phyloP scores from a whole-genome alignment of 2,797 vertebrate genomes.

The Cossypha polioptera region DNA sequence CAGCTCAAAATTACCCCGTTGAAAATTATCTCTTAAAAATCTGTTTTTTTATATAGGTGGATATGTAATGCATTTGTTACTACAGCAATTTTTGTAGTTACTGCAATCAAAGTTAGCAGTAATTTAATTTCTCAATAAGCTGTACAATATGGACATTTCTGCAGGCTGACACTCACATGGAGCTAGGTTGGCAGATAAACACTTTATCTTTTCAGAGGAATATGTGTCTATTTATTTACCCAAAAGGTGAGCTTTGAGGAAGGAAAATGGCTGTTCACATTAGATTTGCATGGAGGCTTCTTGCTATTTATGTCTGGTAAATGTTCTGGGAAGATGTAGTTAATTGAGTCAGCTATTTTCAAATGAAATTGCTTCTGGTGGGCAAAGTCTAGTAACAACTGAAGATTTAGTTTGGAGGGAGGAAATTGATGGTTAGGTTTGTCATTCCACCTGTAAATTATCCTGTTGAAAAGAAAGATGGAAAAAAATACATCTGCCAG shows the following conservation, averaged over 20 bases:
- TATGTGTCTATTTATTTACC: neutral
- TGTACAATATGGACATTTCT: neutral
- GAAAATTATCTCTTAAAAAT: constrained; percentile 53
- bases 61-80: neutral
- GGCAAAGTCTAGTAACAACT: neutral
- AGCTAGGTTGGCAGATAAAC: neutral
- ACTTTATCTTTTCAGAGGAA: neutral
- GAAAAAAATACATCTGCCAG: neutral
- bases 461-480: neutral
- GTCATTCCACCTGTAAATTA: neutral
- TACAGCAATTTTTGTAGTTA: constrained; percentile 21
- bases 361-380: neutral
- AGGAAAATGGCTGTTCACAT: neutral
- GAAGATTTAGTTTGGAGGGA: neutral
- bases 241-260: neutral
- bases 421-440: neutral
- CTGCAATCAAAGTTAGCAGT: constrained; percentile 15
- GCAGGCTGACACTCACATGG: neutral
- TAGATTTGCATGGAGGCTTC: neutral
- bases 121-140: constrained; percentile 54
- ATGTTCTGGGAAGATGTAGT: neutral
- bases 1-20: constrained; percentile 46
- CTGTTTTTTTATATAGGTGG: neutral
- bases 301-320: neutral
- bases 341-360: constrained; percentile 4